Evolutionary conservation across 2,797 vertebrate species (phyloP).

Genomic region (Mareca strepera): DNA sequence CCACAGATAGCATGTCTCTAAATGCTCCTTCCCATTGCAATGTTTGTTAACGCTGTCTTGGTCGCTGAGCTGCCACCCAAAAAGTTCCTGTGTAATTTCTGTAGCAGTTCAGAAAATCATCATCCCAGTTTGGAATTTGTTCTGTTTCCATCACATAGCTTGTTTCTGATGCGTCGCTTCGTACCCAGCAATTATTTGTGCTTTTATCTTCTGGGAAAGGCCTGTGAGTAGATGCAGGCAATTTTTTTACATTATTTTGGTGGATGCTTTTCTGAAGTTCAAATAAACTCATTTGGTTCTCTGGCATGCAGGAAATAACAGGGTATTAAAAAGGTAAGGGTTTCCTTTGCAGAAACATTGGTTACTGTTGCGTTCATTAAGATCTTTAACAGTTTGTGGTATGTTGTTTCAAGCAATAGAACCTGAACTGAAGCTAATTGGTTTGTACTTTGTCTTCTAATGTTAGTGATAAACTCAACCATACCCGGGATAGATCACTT

Average conservation of each 20-base stretch:
- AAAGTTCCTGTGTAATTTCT: neutral
- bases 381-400: neutral
- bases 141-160: fast-evolving
- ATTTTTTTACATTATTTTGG: neutral
- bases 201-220: neutral
- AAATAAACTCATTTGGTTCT: neutral
- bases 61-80: neutral
- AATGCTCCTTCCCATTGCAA: neutral
- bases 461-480: neutral
- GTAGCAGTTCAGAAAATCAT: neutral
- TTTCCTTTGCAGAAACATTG: neutral
- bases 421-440: fast-evolving
- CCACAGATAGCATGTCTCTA: too few relatives aligned
- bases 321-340: neutral
- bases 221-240: neutral
- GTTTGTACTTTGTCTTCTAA: neutral
- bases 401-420: neutral
- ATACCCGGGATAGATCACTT: neutral
- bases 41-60: neutral
- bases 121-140: fast-evolving
- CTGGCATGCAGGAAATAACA: fast-evolving
- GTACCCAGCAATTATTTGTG: neutral
- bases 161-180: neutral
- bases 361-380: fast-evolving
- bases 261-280: fast-evolving